Base-by-base conservation (phyloP, 2,888 invertebrate species). In the Plemyria rubiginata region DNA sequence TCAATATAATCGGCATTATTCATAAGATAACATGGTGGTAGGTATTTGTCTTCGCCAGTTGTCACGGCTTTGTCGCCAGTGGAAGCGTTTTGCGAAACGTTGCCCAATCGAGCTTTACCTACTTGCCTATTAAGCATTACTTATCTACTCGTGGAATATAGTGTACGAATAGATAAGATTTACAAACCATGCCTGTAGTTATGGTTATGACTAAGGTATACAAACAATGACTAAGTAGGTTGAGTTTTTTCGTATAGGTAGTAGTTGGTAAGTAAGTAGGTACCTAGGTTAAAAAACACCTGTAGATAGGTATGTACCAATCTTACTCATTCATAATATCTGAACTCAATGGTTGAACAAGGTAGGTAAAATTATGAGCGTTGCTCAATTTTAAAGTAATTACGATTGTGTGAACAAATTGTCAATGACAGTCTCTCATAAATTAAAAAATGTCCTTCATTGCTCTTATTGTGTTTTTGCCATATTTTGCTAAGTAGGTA, bases 1-100 rank as follows among this genome's bases (percentile, higher is more conserved):
- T 74, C 83, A 90, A 88, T 82, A 89, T 90, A 88, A 90, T 91
- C 92, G 90, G 88, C 88, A 91, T 92, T 91, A 92, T 92, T 92
- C 92, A 92, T 91, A 90, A 87, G 91, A 92, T 92, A 92, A 88
- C 89, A 80, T 85, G 77, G 71, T 72, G 71, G 87, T 92, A 81
- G 71, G 87, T 92, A 81, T 91, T 92, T 92, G 91, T 89, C 85
- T 91, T 88, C 85, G 78, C 77, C 82, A 78, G 80, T 84, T 85
- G 90, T 88, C 88, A 86, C 85, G 85, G 87, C 81, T 86, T 87
- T 86, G 90, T 90, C 80, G 84, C 75, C 49, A 76, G 81, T 84
- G 85, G 89, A 82, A 88, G 88, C 85, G 81, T 80, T 89, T 90
- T 90, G 86, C 88, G 85, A 90, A 89, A 89, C 75, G 73, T 92